Evolutionary conservation across 2,113 vertebrate species (phyloP), one percentile per base, ranked within the genome.

Genomic region (Caloenas nicobarica): DNA sequence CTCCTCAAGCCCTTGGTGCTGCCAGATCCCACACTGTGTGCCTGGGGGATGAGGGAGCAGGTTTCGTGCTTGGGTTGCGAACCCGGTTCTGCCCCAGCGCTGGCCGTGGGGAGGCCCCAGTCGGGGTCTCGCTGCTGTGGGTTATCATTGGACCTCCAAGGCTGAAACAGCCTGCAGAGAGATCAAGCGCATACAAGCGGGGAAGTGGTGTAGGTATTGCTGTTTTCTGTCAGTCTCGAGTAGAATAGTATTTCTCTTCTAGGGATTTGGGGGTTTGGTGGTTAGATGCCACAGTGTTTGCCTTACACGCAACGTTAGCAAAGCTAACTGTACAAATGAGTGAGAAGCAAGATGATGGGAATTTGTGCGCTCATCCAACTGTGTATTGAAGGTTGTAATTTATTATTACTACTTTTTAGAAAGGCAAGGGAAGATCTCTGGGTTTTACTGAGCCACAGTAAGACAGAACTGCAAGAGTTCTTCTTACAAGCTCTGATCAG

Each of bases 121-220:
- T 33, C 1, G 0, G 17, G 33, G 36, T 23, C 36, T 74, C 4
- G 0, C 61, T 68, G 46, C 38, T 28, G 19, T 14, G n/a, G 46
- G 29, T 36, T 33, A 22, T 60, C 24, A 7, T 1, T 31, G 54
- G 48, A 13, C 21, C 16, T 31, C 60, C 7, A 28, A 19, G 29
- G 68, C 46, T 40, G n/a, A 54, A 68, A 54, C 17, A 48, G 25
- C 61, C 34, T 33, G 34, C 1, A 0, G 46, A 74, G 76, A 42
- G 33, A 48, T 42, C 18, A 28, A 42, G 18, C 0, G 0, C 3
- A 4, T 16, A 7, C 10, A 50, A 14, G 28, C 0, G 0, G 29
- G 36, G 9, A 58, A 38, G 28, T 31, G n/a, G 17, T 50, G 16
- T 46, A 70, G 14, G 51, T 34, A 31, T 36, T 51, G 33, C 22